Conservation (phyloP, 2,797 vertebrate genomes). For the Acrossocheilus fasciatus region DNA sequence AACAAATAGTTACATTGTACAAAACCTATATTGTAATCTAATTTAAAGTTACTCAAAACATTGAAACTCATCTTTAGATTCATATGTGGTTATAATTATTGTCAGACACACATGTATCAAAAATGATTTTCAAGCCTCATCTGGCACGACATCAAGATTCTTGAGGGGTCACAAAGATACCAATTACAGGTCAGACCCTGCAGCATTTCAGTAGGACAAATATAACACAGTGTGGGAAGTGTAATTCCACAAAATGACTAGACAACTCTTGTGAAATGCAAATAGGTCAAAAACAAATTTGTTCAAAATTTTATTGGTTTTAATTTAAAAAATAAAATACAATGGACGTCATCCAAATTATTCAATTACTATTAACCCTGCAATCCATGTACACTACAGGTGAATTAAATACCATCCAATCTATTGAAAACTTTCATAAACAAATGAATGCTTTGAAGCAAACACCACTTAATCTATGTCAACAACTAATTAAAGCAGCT, state of each 20-base stretch:
- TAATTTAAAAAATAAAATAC: background rate
- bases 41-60: background rate
- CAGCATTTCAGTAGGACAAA: slow-evolving; percentile 40
- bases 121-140: slow-evolving; percentile 33
- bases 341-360: background rate
- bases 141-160: slow-evolving; percentile 29
- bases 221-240: slow-evolving; percentile 5
- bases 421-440: background rate
- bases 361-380: background rate
- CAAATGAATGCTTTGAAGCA: background rate
- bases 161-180: slow-evolving; percentile 36
- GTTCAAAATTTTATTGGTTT: background rate
- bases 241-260: slow-evolving; percentile 10
- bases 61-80: slow-evolving; percentile 10
- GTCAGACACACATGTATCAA: slow-evolving; percentile 23
- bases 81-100: slow-evolving; percentile 46
- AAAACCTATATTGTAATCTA: slow-evolving; percentile 10
- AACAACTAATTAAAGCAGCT: background rate
- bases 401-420: background rate
- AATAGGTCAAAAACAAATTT: background rate
- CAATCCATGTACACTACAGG: background rate
- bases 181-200: slow-evolving; percentile 39
- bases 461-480: background rate
- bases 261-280: slow-evolving; percentile 13
- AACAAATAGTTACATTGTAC: slow-evolving; percentile 23